Conservation (phyloP, 2,797 vertebrate genomes). For the Acestrorhynchus altus region DNA sequence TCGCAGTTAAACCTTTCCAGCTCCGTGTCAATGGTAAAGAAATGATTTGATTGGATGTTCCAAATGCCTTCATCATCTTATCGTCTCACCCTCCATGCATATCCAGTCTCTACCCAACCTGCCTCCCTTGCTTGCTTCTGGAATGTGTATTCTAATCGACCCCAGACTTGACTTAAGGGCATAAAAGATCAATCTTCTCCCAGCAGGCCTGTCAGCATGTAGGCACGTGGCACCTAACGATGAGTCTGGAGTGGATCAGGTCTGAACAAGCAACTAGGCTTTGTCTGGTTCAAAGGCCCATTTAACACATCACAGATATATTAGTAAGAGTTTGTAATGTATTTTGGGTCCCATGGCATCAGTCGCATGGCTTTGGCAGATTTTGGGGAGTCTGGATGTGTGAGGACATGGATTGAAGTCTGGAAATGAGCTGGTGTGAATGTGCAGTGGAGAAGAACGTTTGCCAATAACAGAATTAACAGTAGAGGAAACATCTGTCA, state of each 20-base stretch:
- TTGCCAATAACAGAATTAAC: neutral
- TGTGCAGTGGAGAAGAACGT: neutral
- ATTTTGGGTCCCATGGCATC: constrained; percentile 4
- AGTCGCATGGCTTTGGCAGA: neutral
- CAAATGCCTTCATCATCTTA: neutral
- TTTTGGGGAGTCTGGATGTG: neutral
- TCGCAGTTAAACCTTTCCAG: too few relatives aligned
- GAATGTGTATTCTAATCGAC: constrained; percentile 24
- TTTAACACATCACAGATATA: neutral
- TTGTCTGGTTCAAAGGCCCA: neutral
- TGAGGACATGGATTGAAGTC: neutral
- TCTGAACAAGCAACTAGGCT: constrained; percentile 17
- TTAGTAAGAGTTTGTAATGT: constrained; percentile 3
- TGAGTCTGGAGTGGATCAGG: neutral
- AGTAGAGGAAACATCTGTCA: neutral
- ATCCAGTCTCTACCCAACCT: neutral
- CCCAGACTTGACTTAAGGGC: constrained; percentile 16
- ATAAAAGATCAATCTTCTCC: constrained; percentile 7
- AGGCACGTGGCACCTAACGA: neutral
- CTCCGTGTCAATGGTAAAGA: too few relatives aligned
- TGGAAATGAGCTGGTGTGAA: neutral
- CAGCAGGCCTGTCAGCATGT: constrained; percentile 7
- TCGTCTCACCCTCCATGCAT: neutral
- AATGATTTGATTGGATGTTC: too few relatives aligned
- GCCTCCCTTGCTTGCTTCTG: constrained; percentile 2